Evolutionary conservation across 2,888 invertebrate species (phyloP).

Genomic region (Eupithecia vulgata): DNA sequence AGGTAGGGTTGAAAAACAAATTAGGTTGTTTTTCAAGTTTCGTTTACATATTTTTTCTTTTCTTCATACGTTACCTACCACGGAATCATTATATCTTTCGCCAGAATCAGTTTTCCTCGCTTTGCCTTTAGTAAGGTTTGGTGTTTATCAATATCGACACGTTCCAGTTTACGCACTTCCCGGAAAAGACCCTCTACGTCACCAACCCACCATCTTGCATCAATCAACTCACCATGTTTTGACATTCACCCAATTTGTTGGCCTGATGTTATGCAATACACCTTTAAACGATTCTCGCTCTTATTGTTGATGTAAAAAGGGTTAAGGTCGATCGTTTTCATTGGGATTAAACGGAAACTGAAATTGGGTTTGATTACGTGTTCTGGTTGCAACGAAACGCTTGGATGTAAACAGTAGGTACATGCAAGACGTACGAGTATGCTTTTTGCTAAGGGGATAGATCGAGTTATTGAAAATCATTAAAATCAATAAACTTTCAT

Average conservation of each 20-base stretch:
- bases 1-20: not conserved
- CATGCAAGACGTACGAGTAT: not conserved
- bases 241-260: constrained; percentile 50
- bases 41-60: not conserved
- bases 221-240: constrained; percentile 45
- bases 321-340: not conserved
- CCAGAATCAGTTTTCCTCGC: not conserved
- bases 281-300: constrained; percentile 12
- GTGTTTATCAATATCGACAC: constrained; percentile 43
- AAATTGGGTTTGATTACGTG: constrained; percentile 20
- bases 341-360: not conserved
- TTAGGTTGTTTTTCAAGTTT: not conserved
- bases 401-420: constrained; percentile 3
- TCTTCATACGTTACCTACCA: not conserved
- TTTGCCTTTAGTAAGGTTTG: not conserved
- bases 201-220: constrained; percentile 25
- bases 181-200: constrained; percentile 45
- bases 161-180: constrained; percentile 41
- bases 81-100: not conserved
- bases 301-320: not conserved
- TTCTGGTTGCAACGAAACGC: not conserved
- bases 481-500: not conserved
- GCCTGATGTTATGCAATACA: constrained; percentile 26
- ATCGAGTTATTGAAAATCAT: not conserved
- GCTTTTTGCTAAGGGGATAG: not conserved